Evolutionary conservation across 2,113 vertebrate genomes (phyloP), one percentile per base, ranked within the genome.

Genomic region (Leucopsar rothschildi): DNA sequence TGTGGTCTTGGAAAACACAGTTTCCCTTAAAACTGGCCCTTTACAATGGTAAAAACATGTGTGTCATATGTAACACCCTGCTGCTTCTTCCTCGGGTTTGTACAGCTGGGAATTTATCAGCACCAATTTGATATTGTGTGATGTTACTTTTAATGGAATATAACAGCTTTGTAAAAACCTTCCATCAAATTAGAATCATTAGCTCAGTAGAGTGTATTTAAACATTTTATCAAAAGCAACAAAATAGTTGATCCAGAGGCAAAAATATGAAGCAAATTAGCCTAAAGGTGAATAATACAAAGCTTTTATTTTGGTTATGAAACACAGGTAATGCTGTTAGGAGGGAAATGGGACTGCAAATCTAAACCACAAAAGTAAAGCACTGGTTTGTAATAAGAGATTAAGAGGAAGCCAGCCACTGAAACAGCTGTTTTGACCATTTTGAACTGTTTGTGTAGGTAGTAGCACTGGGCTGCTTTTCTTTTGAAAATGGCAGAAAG

Each of bases 401-500:
- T 65, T 81, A 91, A 81, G 65, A 92, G 88, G 90, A 94, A 96
- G 37, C 42, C 5, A 4, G 45, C 28, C 53, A 10, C 86, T 77
- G 49, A 77, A 96, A 78, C 92, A 94, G 94, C 92, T 95, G 90
- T 81, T 96, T 93, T 96, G 90, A 85, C 73, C 93, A 83, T 92
- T 86, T 78, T 56, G 80, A 71, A 35, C 64, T 88, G 76, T 93
- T 86, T 95, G 65, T 94, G 85, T 92, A 64, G 4, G 65, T 81
- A 63, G 57, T 77, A 88, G 70, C 1, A 0, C 60, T 75, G 64
- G 53, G 69, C 76, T 92, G 91, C 72, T 86, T 96, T 95, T 59
- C 92, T 94, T 90, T 71, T 83, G 93, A 88, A 96, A 92, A 95
- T 92, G 90, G 90, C 90, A 90, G 85, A 96, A 95, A 90, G 90